Percentiles rank a stretch among this genome's conserved stretches.
These are phyloP conservation scores for Lethenteron camtschaticum DNA, from an alignment of 2,113 vertebrate species.

Conservation along the genomic window DNA sequence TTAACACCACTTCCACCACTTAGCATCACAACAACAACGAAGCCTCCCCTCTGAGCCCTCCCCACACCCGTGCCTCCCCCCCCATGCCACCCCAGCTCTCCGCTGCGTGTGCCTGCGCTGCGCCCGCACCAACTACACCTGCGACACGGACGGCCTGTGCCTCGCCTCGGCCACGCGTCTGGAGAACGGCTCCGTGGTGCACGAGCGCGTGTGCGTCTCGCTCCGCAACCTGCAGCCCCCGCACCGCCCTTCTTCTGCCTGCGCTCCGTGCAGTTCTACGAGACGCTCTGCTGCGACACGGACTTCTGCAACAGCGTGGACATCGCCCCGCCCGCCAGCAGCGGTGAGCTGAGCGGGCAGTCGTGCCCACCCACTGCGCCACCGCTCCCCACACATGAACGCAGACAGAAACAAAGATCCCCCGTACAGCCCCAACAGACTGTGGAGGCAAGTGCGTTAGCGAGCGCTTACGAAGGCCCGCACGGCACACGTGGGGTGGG, in stretches of 20 bases:
- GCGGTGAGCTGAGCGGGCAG: conserved; percentile 27
- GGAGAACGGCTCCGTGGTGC: conserved; percentile 36
- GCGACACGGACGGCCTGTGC: conserved; percentile 81
- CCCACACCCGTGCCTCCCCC: too few relatives aligned
- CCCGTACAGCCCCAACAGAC: too few relatives aligned
- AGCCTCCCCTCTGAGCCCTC: too few relatives aligned
- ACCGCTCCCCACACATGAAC: background rate
- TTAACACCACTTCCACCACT: too few relatives aligned
- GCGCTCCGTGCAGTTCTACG: conserved; percentile 58
- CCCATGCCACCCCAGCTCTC: conserved; percentile 27
- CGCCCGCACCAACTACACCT: conserved; percentile 55
- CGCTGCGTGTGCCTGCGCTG: conserved; percentile 68
- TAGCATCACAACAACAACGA: too few relatives aligned
- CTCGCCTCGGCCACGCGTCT: conserved; percentile 69
- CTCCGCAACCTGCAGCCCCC: conserved; percentile 44
- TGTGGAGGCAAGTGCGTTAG: too few relatives aligned
- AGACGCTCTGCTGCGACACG: conserved; percentile 79
- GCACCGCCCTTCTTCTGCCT: conserved; percentile 73
- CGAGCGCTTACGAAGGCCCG: too few relatives aligned
- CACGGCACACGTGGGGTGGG: too few relatives aligned
- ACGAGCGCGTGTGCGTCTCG: conserved; percentile 60
- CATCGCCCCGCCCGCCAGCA: conserved; percentile 35
- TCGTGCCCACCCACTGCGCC: too few relatives aligned
- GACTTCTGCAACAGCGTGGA: conserved; percentile 93
- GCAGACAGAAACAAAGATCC: too few relatives aligned